Conservation (phyloP, 2,888 invertebrate species). For the Coenonympha glycerion region DNA sequence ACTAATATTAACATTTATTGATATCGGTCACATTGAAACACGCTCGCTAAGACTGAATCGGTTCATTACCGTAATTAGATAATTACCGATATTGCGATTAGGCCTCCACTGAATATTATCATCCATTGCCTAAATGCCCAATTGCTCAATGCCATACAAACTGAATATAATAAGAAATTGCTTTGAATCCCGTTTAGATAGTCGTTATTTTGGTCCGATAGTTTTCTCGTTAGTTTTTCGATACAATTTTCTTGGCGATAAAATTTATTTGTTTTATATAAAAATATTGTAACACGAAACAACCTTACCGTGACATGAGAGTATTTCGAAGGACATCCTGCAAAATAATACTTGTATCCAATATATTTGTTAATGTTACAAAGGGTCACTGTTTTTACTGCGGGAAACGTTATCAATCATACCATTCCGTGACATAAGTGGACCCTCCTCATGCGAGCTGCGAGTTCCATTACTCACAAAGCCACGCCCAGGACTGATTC, state of each 20-base stretch:
- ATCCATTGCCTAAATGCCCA: neutral
- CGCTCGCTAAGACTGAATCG: constrained; percentile 16
- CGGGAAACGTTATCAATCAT: constrained; percentile 70
- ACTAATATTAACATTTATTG: constrained; percentile 1
- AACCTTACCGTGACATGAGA: constrained; percentile 1
- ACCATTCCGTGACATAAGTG: constrained; percentile 71
- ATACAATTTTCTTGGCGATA: neutral
- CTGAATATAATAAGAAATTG: neutral
- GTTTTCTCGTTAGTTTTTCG: neutral
- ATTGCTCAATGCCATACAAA: neutral
- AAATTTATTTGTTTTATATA: constrained; percentile 1
- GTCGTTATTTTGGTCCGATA: neutral
- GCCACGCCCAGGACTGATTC: constrained; percentile 68
- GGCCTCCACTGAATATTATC: constrained; percentile 7
- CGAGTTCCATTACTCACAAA: constrained; percentile 70
- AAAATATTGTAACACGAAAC: constrained; percentile 5
- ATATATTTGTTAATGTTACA: constrained; percentile 36
- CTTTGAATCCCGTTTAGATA: neutral
- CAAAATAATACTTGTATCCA: constrained; percentile 25
- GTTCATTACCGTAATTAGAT: constrained; percentile 20
- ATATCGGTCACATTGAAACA: constrained; percentile 9
- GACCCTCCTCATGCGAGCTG: constrained; percentile 72
- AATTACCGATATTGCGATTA: constrained; percentile 12
- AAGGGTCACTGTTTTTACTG: constrained; percentile 63
- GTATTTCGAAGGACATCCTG: constrained; percentile 11